Percentiles rank a stretch among this genome's conserved stretches.
phyloP scores from a whole-genome alignment of 2,888 invertebrate genomes.

The Steinernema scapterisci region DNA sequence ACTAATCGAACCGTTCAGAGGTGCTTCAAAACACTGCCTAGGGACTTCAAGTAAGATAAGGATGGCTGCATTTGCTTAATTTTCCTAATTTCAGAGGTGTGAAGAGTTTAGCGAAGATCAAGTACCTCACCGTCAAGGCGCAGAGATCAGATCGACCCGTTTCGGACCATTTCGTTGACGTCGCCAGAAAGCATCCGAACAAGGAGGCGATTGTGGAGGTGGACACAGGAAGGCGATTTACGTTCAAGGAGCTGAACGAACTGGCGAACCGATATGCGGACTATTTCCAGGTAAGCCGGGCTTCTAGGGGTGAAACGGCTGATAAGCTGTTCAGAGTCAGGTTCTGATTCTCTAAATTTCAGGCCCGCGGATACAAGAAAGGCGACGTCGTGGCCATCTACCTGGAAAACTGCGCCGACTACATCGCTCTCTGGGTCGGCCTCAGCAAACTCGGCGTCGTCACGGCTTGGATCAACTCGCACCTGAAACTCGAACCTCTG shows the following conservation, averaged over 20 bases:
- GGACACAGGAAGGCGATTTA: conserved; percentile 57
- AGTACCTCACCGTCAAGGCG: conserved; percentile 40
- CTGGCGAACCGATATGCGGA: conserved; percentile 63
- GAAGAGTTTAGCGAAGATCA: conserved; percentile 40
- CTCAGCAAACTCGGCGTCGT: conserved; percentile 77
- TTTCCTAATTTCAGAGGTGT: conserved; percentile 43
- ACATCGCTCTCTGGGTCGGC: conserved; percentile 89
- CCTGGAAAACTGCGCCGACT: conserved; percentile 89
- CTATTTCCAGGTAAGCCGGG: conserved; percentile 56
- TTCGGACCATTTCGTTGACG: conserved; percentile 59
- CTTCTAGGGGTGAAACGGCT: no score
- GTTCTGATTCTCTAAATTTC: conserved; percentile 23
- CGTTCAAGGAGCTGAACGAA: conserved; percentile 57
- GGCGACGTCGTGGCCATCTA: conserved; percentile 87
- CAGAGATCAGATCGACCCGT: conserved; percentile 55
- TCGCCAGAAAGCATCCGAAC: conserved; percentile 44
- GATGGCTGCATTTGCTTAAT: neutral
- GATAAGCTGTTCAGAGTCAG: no score
- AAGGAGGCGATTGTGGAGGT: conserved; percentile 55
- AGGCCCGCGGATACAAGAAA: conserved; percentile 67
- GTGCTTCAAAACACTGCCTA: conserved; percentile 51
- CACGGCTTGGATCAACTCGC: conserved; percentile 89
- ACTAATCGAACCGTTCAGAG: conserved; percentile 37
- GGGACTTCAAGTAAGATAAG: conserved; percentile 55
- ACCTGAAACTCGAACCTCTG: conserved; percentile 82